Conservation (phyloP, 2,113 vertebrate species). For the Forbesichthys papilliferus region DNA sequence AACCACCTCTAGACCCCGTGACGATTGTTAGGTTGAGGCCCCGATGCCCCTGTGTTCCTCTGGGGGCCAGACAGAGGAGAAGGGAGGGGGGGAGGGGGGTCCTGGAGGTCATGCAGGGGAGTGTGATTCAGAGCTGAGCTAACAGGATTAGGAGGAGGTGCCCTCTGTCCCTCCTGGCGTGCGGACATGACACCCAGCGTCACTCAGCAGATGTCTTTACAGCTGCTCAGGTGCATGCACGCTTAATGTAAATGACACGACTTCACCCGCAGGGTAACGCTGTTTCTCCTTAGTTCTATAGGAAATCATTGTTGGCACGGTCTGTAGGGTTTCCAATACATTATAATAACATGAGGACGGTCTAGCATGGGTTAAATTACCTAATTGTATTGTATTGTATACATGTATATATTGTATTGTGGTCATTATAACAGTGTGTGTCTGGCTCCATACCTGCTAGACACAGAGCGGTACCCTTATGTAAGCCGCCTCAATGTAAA, state of each 20-base stretch:
- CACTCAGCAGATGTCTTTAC: constrained; percentile 46
- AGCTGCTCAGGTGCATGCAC: constrained; percentile 16
- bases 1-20: constrained; percentile 47
- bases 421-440: too few relatives aligned
- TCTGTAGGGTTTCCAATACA: too few relatives aligned
- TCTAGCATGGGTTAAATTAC: too few relatives aligned
- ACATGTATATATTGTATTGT: too few relatives aligned
- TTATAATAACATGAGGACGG: too few relatives aligned
- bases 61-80: neutral
- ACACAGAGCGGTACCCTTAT: too few relatives aligned
- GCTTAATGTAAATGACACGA: neutral
- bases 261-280: too few relatives aligned
- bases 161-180: constrained; percentile 46
- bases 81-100: neutral
- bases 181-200: constrained; percentile 47
- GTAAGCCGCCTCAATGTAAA: too few relatives aligned
- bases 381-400: too few relatives aligned
- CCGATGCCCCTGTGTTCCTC: constrained; percentile 28
- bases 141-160: constrained; percentile 69
- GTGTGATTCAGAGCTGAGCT: constrained; percentile 61
- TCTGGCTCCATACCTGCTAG: too few relatives aligned
- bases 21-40: constrained; percentile 67
- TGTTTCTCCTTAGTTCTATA: too few relatives aligned
- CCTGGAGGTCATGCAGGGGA: constrained; percentile 42
- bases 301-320: too few relatives aligned